Evolutionary conservation across 2,113 vertebrate genomes (phyloP), one percentile per base, ranked within the genome.

Genomic region (Trematomus loennbergii): DNA sequence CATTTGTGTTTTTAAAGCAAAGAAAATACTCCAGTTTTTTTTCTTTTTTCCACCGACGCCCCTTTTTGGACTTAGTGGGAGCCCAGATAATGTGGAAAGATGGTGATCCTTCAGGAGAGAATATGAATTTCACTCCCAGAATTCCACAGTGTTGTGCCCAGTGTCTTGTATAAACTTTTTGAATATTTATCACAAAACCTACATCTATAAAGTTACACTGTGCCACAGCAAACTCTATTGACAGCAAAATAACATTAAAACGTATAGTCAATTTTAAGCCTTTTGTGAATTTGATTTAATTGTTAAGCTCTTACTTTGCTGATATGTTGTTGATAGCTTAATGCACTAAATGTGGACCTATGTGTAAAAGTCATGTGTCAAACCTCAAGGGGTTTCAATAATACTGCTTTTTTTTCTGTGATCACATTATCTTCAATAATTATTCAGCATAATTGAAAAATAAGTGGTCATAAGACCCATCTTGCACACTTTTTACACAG

Each of bases 81-180:
- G 91, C 89, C 82, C 78, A 65, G 86, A 89, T 89, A 91, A 93
- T 91, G 87, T 94, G 94, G 94, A 94, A 93, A 93, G 90, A 94
- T 64, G 90, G 92, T 90, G 82, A 84, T 78, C 62, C 85, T 88
- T 83, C 73, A 71, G 68, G 86, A 73, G 78, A 88, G 68, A 84
- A 75, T 80, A 82, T 82, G 81, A 86, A 84, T 90, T 87, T 82
- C 82, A 70, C 65, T 69, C 52, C 78, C 50, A 86, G 46, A 75
- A 81, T 79, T 80, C 72, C 75, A 29, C 3, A 74, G 16, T 68
- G 10, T 46, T 10, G 40, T 65, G 71, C 62, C 63, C 22, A 79
- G 15, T 36, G 5, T 61, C 58, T 77, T 76, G 71, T 75, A 55
- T 68, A 64, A 70, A 78, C 12, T 52, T 22, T 13, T 25, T 40